Conservation (phyloP, 2,797 vertebrate genomes). For the Bradypodion ventrale region DNA sequence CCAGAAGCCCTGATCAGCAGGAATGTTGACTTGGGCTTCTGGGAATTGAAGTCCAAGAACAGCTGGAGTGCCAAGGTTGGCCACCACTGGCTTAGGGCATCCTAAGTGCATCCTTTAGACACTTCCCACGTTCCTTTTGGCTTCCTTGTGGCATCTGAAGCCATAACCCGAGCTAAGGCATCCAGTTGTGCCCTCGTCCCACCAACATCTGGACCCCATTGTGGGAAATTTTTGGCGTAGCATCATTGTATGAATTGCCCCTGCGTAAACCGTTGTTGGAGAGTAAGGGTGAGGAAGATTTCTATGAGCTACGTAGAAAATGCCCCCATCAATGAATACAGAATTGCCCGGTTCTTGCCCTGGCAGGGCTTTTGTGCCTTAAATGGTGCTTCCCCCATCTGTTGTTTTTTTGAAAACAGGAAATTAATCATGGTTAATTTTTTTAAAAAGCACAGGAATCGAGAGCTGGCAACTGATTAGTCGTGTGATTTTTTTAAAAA, state of each 20-base stretch:
- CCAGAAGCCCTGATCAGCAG: too few relatives aligned
- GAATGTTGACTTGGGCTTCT: too few relatives aligned
- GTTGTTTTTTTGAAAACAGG: not conserved
- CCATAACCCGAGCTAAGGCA: not conserved
- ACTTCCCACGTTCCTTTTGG: too few relatives aligned
- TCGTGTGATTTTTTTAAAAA: not conserved
- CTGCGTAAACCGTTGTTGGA: constrained; percentile 79
- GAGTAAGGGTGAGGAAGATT: constrained; percentile 79
- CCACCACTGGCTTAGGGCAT: too few relatives aligned
- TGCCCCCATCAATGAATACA: constrained; percentile 1
- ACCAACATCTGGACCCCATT: constrained; percentile 4
- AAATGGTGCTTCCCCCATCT: too few relatives aligned
- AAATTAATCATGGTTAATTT: not conserved
- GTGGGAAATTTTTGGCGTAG: constrained; percentile 53
- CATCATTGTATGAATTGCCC: constrained; percentile 84
- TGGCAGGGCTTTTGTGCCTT: not conserved
- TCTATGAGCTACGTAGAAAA: constrained; percentile 64
- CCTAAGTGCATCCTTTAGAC: too few relatives aligned
- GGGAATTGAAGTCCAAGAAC: too few relatives aligned
- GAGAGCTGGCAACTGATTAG: not conserved
- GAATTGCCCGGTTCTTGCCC: not conserved
- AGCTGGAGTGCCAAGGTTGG: too few relatives aligned
- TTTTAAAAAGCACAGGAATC: not conserved
- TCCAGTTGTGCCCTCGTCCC: not conserved
- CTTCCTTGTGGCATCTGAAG: not conserved